Base-by-base conservation (phyloP, 2,797 vertebrate genomes). In the Neosilurus mollespiculum region DNA sequence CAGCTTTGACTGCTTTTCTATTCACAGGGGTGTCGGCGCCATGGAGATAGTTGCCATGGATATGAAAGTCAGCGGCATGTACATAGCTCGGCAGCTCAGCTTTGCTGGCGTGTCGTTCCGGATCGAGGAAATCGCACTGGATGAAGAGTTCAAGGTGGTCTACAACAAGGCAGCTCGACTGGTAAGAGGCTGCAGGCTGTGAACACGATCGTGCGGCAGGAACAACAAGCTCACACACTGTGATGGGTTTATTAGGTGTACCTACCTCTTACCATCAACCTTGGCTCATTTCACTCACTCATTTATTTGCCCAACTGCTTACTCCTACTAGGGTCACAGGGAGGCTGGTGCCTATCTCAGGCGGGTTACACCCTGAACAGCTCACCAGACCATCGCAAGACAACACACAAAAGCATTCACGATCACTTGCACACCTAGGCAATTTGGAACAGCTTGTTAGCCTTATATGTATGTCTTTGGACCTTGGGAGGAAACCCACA, bases 31-130 rank as follows among this genome's bases (percentile, higher is more conserved):
- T 2, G 98, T 99, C 0, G 98, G 98, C 0, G 98, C 98, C 1
- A 99, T 99, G 98, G 98, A 99, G 93, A 99, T 99, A 0, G 98
- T 99, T 84, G 97, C 98, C 66, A 99, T 99, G 98, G 98, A 99
- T 90, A 99, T 99, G 98, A 99, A 99, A 91, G 97, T 99, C 89
- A 99, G 97, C 4, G 98, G 98, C 85, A 98, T 99, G 98, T 99
- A 99, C 93, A 99, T 99, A 1, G 98, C 98, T 3, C 94, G 98
- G 88, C 98, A 99, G 94, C 96, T 99, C 89, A 99, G 98, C 91
- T 99, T 99, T 92, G 95, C 96, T 0, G 98, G 97, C 0, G 98
- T 99, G 82, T 97, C 97, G 58, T 99, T 99, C 94, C 94, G 95
- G 65, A 96, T 99, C 0, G 98, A 99, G 92, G 98, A 99, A 93